Conservation (phyloP, 2,888 invertebrate genomes). For the Plusia festucae region DNA sequence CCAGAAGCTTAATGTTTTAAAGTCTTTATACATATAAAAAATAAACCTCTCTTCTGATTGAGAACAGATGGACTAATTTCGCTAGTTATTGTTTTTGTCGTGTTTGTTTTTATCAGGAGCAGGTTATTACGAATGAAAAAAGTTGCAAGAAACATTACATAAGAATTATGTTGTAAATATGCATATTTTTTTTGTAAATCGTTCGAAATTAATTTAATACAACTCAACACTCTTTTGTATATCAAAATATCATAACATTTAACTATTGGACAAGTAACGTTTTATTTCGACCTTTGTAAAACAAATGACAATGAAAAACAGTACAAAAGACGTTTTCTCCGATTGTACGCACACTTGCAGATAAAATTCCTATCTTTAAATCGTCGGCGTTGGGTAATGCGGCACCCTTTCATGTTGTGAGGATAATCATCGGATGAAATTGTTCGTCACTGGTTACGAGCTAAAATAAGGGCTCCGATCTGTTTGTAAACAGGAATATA, state of each 20-base stretch:
- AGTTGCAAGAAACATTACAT: too few relatives aligned
- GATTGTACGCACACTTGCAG: conserved; percentile 21
- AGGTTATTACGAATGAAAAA: too few relatives aligned
- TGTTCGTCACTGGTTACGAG: conserved; percentile 31
- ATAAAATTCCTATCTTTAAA: conserved; percentile 26
- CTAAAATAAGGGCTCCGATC: conserved; percentile 14
- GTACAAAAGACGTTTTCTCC: conserved; percentile 20
- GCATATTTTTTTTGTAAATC: too few relatives aligned
- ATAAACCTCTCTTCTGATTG: too few relatives aligned
- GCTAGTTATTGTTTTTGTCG: too few relatives aligned
- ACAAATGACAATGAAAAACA: too few relatives aligned
- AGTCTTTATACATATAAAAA: conserved; percentile 12
- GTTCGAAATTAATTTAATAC: too few relatives aligned
- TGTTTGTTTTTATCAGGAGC: too few relatives aligned
- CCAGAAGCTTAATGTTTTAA: conserved; percentile 9
- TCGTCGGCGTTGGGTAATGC: conserved; percentile 14
- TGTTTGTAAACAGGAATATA: conserved; percentile 24
- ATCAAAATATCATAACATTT: neutral
- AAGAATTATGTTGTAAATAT: too few relatives aligned
- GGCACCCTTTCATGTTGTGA: conserved; percentile 29
- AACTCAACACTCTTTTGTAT: neutral
- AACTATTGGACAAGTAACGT: neutral
- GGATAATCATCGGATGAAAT: conserved; percentile 37
- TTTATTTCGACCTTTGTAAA: neutral
- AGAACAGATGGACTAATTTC: too few relatives aligned